Evolutionary conservation across 2,888 invertebrate genomes (phyloP).

Genomic region (Spodoptera exigua): DNA sequence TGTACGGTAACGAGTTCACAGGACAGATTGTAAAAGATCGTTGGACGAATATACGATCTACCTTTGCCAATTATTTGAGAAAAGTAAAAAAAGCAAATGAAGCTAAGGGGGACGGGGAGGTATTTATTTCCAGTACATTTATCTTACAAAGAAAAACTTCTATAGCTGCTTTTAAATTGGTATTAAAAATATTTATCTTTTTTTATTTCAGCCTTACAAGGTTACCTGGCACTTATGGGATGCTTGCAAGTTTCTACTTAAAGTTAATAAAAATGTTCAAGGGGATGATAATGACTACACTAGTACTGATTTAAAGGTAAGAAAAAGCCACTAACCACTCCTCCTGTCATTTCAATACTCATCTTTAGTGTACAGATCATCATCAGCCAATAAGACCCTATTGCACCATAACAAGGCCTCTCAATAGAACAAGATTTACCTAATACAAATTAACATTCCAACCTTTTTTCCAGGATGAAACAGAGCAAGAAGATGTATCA

Average conservation of each 20-base stretch:
- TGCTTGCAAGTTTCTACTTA: slow-evolving; percentile 79
- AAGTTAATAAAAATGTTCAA: slow-evolving; percentile 69
- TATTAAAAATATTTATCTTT: neutral
- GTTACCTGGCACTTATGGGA: slow-evolving; percentile 85
- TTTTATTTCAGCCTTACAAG: slow-evolving; percentile 74
- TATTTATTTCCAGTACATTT: too few relatives aligned
- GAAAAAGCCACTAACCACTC: slow-evolving; percentile 3
- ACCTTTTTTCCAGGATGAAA: slow-evolving; percentile 57
- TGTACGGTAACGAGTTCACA: slow-evolving; percentile 79
- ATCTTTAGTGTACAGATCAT: neutral
- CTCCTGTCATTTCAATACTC: neutral
- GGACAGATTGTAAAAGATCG: slow-evolving; percentile 84
- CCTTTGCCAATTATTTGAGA: slow-evolving; percentile 81
- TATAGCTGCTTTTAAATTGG: too few relatives aligned
- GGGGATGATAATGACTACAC: slow-evolving; percentile 21
- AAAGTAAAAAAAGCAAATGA: slow-evolving; percentile 76
- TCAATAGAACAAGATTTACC: too few relatives aligned
- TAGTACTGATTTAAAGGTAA: slow-evolving; percentile 58
- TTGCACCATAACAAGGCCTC: too few relatives aligned
- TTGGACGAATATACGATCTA: slow-evolving; percentile 85
- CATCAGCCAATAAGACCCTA: too few relatives aligned
- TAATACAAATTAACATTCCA: too few relatives aligned
- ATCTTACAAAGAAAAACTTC: too few relatives aligned
- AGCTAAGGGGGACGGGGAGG: slow-evolving; percentile 69
- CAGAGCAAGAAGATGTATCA: slow-evolving; percentile 50